Evolutionary conservation across 2,797 vertebrate species (phyloP).

Genomic region (Pseudomugil tenellus): DNA sequence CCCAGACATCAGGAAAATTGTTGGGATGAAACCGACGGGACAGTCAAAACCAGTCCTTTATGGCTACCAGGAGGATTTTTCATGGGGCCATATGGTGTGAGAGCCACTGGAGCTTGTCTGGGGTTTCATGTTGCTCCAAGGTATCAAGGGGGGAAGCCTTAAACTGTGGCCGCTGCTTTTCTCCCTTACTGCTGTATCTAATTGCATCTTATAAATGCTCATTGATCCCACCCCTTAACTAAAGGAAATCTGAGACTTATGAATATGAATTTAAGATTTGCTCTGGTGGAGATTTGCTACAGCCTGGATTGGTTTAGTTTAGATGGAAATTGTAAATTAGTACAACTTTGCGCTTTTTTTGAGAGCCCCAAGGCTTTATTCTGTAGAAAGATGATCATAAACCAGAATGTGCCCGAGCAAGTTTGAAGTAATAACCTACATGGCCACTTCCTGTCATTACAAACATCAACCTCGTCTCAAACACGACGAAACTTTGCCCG

Average conservation of each 20-base stretch:
- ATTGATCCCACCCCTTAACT: slow-evolving; percentile 54
- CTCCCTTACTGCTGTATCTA: slow-evolving; percentile 61
- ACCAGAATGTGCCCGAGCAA: slow-evolving; percentile 2
- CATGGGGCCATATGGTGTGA: slow-evolving; percentile 71
- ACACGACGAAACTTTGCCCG: not conserved
- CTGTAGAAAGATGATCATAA: not conserved
- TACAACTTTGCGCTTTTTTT: not conserved
- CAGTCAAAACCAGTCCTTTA: slow-evolving; percentile 44
- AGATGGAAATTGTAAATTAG: not conserved
- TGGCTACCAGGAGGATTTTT: slow-evolving; percentile 49
- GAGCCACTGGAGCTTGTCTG: slow-evolving; percentile 73
- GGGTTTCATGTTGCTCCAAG: slow-evolving; percentile 76
- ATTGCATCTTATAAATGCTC: slow-evolving; percentile 64
- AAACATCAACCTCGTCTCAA: not conserved
- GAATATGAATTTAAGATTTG: slow-evolving; percentile 43
- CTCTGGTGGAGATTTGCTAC: slow-evolving; percentile 26
- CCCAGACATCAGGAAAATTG: slow-evolving; percentile 42
- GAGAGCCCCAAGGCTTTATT: not conserved
- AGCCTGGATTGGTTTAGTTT: slow-evolving; percentile 18
- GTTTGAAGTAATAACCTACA: slow-evolving; percentile 5
- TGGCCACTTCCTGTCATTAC: not conserved
- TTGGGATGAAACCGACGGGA: slow-evolving; percentile 49
- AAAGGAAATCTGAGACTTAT: slow-evolving; percentile 47
- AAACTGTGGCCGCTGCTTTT: slow-evolving; percentile 55
- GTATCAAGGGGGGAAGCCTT: slow-evolving; percentile 47